Evolutionary conservation across 1,140 invertebrate species (phyloP), one percentile per base, ranked within the genome.

Genomic region (Ceratitis capitata): DNA sequence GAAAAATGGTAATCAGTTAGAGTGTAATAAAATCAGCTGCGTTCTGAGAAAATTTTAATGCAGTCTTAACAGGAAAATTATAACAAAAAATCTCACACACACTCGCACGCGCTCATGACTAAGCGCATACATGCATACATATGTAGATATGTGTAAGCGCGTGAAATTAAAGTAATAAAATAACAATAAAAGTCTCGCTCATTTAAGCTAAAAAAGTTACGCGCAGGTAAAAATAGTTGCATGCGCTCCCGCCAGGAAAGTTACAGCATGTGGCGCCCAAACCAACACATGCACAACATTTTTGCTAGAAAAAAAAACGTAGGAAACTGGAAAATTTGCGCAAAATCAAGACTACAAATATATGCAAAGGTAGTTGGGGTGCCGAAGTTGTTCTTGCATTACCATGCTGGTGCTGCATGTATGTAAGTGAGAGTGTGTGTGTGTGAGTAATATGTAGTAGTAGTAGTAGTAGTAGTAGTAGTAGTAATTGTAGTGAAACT

Each of bases 11-110:
- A 56, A 56, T 56, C 51, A 56, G 51, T 6, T 5, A 56, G 23
- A 56, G n/a, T 56, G 4, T 56, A 7, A 56, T 23, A n/a, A 56
- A 56, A 56, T 56, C 51, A 56, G n/a, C 10, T 56, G n/a, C n/a
- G n/a, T n/a, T n/a, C n/a, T n/a, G n/a, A n/a, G n/a, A 56, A 56
- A 56, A 56, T 56, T 56, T 56, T 56, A 56, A 56, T 56, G 51
- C 51, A 23, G 23, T 0, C n/a, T 51, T 19, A 9, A 51, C 16
- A 23, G 51, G 5, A n/a, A 56, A 0, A 19, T 19, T 19, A 12
- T 2, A 3, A 1, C 2, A 49, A 9, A 9, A 3, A 9, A 0
- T 19, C 16, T 19, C 14, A 51, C 16, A 51, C 14, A 51, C 9
- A 23, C 1, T n/a, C 4, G 23, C 23, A 56, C 9, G n/a, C n/a